Evolutionary conservation across 2,797 vertebrate species (phyloP).

Genomic region (Intellagama lesueurii): DNA sequence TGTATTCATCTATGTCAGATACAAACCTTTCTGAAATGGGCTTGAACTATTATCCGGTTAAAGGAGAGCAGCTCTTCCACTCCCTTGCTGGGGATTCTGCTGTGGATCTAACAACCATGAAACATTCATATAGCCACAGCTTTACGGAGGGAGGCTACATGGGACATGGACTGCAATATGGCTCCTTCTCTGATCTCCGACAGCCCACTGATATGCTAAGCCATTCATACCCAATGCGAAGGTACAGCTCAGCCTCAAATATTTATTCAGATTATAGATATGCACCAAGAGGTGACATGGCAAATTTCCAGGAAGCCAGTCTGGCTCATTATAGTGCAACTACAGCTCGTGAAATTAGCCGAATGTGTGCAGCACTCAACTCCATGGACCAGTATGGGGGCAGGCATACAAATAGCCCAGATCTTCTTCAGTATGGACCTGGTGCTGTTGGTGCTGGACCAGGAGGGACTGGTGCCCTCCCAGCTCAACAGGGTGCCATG

Average conservation of each 20-base stretch:
- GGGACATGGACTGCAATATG: slow-evolving; percentile 93
- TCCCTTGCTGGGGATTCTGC: slow-evolving; percentile 83
- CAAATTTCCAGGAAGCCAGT: slow-evolving; percentile 90
- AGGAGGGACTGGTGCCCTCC: slow-evolving; percentile 77
- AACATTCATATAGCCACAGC: slow-evolving; percentile 86
- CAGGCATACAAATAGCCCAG: slow-evolving; percentile 85
- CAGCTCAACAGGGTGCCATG: slow-evolving; percentile 84
- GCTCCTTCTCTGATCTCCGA: slow-evolving; percentile 95
- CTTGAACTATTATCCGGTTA: slow-evolving; percentile 86
- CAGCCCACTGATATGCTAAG: slow-evolving; percentile 88
- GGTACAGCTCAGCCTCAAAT: slow-evolving; percentile 96
- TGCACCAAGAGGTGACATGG: slow-evolving; percentile 81
- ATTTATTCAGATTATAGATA: slow-evolving; percentile 92
- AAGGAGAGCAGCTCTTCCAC: slow-evolving; percentile 85
- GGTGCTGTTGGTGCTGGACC: slow-evolving; percentile 79
- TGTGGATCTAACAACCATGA: slow-evolving; percentile 92
- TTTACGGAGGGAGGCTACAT: slow-evolving; percentile 86
- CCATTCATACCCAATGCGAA: slow-evolving; percentile 89
- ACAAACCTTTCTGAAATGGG: slow-evolving; percentile 90
- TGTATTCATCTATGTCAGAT: slow-evolving; percentile 96
- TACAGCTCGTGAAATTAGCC: slow-evolving; percentile 96
- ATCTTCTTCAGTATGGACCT: slow-evolving; percentile 86
- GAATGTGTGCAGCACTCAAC: slow-evolving; percentile 98
- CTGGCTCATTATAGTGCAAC: slow-evolving; percentile 98
- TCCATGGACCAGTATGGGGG: slow-evolving; percentile 94